Conservation (phyloP, 2,113 vertebrate genomes). For the Columba livia region DNA sequence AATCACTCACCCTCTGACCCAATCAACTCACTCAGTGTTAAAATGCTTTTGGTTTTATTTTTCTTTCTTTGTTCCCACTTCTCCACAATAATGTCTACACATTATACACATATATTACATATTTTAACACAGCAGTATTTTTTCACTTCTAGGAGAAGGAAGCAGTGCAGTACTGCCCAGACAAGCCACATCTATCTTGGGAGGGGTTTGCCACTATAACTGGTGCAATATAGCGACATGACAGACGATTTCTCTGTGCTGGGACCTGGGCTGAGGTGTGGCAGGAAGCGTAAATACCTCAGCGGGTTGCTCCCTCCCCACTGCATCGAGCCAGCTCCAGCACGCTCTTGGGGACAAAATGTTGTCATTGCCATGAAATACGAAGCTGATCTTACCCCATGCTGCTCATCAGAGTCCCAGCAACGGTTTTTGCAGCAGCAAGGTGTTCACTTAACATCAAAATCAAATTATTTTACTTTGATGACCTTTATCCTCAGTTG, state of each 20-base stretch:
- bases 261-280: not conserved
- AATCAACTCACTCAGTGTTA: not conserved
- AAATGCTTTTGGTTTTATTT: not conserved
- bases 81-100: not conserved
- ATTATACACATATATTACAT: too few species aligned
- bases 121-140: not conserved
- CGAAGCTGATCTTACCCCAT: not conserved
- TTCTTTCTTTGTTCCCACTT: not conserved
- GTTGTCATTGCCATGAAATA: not conserved
- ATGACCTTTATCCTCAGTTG: not conserved
- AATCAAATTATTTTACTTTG: not conserved
- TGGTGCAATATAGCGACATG: accelerated
- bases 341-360: not conserved
- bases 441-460: not conserved
- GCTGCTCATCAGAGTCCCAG: not conserved
- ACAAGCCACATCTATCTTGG: accelerated
- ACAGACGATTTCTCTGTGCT: not conserved
- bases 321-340: accelerated
- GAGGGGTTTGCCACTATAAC: not conserved
- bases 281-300: not conserved
- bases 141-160: not conserved
- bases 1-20: not conserved
- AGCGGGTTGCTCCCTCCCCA: not conserved
- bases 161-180: not conserved
- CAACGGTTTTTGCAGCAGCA: not conserved